Evolutionary conservation across 2,113 vertebrate species (phyloP).

Genomic region (Myotis brandtii): DNA sequence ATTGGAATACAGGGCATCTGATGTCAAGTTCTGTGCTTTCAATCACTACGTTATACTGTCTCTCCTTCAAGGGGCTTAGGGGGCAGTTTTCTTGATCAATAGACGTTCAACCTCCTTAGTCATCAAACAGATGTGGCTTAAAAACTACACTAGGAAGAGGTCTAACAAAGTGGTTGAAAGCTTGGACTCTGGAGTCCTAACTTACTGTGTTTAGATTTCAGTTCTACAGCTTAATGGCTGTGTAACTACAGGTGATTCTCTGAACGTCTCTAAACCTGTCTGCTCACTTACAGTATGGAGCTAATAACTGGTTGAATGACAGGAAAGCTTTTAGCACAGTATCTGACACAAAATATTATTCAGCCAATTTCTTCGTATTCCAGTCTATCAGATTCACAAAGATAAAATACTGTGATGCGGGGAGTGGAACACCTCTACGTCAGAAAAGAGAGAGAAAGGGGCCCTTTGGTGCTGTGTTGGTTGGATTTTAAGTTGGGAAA

Average conservation of each 20-base stretch:
- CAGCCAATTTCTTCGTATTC: neutral
- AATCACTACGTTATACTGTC: neutral
- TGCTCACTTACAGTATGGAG: neutral
- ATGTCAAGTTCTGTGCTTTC: neutral
- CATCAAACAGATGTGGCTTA: neutral
- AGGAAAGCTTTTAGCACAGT: neutral
- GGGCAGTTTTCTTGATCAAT: neutral
- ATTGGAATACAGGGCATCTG: neutral
- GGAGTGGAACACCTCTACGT: neutral
- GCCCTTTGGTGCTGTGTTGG: neutral
- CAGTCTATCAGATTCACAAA: neutral
- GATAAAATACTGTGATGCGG: neutral
- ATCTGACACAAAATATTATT: neutral
- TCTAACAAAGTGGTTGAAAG: neutral
- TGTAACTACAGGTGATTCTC: neutral
- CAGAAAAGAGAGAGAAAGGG: neutral
- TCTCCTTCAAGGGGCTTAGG: neutral
- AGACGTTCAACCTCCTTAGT: neutral
- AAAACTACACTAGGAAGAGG: neutral
- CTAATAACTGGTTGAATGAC: neutral
- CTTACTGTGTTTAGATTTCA: neutral
- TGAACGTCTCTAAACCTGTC: neutral
- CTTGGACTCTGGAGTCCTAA: neutral
- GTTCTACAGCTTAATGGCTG: neutral
- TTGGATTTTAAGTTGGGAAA: neutral